phyloP scores from a whole-genome alignment of 2,797 vertebrate genomes.

The Premnoplex brunnescens region DNA sequence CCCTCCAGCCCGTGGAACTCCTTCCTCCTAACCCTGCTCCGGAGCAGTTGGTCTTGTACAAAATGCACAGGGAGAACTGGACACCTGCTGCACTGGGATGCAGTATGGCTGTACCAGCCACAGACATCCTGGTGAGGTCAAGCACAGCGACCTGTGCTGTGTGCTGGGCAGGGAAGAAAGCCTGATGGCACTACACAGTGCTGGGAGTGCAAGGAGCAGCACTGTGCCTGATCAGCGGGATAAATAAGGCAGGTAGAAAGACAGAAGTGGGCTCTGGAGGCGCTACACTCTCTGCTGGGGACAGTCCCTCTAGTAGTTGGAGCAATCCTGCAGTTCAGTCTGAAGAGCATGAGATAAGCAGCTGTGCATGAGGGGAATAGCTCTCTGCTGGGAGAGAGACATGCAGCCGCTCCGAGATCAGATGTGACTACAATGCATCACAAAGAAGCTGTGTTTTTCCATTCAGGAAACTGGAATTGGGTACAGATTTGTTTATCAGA shows the following conservation, averaged over 20 bases:
- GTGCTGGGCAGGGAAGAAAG: neutral
- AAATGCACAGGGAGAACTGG: neutral
- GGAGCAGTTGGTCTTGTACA: neutral
- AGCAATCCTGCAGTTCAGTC: accelerated
- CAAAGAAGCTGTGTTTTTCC: slow-evolving; percentile 67
- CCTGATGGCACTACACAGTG: neutral
- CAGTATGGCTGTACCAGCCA: neutral
- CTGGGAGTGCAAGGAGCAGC: neutral
- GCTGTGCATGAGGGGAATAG: slow-evolving; percentile 43
- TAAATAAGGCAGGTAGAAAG: neutral
- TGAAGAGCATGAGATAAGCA: slow-evolving; percentile 36
- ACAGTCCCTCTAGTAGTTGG: neutral
- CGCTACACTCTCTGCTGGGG: accelerated
- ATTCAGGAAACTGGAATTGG: slow-evolving; percentile 59
- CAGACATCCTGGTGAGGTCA: neutral
- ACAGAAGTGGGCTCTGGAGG: neutral
- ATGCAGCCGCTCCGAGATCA: neutral
- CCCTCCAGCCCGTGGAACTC: neutral
- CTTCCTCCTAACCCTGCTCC: neutral
- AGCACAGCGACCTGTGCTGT: accelerated
- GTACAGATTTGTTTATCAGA: slow-evolving; percentile 64
- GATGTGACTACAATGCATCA: slow-evolving; percentile 58
- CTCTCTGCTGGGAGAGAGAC: slow-evolving; percentile 10
- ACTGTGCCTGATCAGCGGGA: neutral
- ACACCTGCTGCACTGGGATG: neutral